A percentile compares a stretch with the other conserved stretches of the same genome.
phyloP scores from a whole-genome alignment of 1,140 invertebrate genomes.

The Polypedilum vanderplanki region DNA sequence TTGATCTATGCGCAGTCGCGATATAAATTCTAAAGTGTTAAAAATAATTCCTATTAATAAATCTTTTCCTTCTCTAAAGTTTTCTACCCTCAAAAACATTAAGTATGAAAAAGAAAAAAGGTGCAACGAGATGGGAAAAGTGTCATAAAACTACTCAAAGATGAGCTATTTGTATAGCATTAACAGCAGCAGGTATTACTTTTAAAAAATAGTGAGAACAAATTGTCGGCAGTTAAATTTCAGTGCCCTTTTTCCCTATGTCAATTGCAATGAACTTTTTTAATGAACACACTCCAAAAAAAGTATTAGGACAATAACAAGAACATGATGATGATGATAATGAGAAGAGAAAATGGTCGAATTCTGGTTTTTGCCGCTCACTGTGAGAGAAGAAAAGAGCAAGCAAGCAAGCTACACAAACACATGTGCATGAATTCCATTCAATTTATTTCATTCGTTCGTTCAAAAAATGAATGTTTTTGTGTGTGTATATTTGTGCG shows the following conservation, averaged over 20 bases:
- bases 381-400: background rate
- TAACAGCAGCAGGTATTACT: too few relatives aligned
- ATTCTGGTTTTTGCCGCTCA: slow-evolving; percentile 2
- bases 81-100: too few relatives aligned
- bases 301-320: too few relatives aligned
- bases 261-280: background rate
- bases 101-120: background rate
- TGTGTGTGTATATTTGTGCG: background rate
- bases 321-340: too few relatives aligned
- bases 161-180: too few relatives aligned
- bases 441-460: background rate
- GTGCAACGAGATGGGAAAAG: background rate
- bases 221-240: slow-evolving; percentile 13
- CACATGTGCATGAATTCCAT: too few relatives aligned
- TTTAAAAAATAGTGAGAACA: slow-evolving; percentile 17
- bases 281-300: too few relatives aligned
- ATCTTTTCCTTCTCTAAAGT: background rate
- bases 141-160: too few relatives aligned
- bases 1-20: slow-evolving; percentile 12
- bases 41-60: background rate
- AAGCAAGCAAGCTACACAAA: too few relatives aligned
- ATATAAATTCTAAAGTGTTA: too few relatives aligned
- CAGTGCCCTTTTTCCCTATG: background rate
- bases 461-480: too few relatives aligned
- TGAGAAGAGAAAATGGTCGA: background rate